Percentiles rank a stretch among this genome's conserved stretches.
These are phyloP conservation scores for Dendroctonus valens DNA, from an alignment of 1,140 invertebrate genomes.

Conservation along the genomic window DNA sequence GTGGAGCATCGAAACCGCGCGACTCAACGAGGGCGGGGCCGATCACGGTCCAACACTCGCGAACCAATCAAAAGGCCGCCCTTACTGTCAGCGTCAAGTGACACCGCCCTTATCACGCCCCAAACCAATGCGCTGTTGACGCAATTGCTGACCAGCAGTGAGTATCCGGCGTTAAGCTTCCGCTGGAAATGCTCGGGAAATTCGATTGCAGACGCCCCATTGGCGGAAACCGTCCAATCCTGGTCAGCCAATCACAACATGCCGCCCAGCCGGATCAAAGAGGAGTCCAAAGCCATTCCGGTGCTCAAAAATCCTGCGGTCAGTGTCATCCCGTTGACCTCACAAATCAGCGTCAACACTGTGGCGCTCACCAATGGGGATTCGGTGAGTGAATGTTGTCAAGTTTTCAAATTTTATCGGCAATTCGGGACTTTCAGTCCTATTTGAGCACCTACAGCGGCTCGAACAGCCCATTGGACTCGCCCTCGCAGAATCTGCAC, in stretches of 20 bases:
- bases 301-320: conserved; percentile 15
- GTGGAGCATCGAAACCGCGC: neutral
- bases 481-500: conserved; percentile 40
- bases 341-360: conserved; percentile 48
- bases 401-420: conserved; percentile 10
- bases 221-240: conserved; percentile 10
- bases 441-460: conserved; percentile 42
- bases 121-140: conserved; percentile 62
- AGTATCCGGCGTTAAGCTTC: conserved; percentile 7
- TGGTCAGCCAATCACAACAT: conserved; percentile 28
- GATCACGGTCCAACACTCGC: conserved; percentile 46
- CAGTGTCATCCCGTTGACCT: conserved; percentile 49
- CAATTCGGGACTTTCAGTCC: conserved; percentile 37
- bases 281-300: conserved; percentile 36
- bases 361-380: conserved; percentile 44
- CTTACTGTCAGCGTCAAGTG: conserved; percentile 58
- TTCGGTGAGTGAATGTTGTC: conserved; percentile 37
- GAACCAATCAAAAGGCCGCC: conserved; percentile 52
- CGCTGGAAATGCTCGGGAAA: no score
- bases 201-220: neutral
- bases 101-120: conserved; percentile 55
- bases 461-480: conserved; percentile 44
- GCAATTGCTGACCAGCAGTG: conserved; percentile 59
- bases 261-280: conserved; percentile 34
- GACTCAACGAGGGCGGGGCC: conserved; percentile 25